Conservation (phyloP, 2,113 vertebrate species). For the Aegypius monachus region DNA sequence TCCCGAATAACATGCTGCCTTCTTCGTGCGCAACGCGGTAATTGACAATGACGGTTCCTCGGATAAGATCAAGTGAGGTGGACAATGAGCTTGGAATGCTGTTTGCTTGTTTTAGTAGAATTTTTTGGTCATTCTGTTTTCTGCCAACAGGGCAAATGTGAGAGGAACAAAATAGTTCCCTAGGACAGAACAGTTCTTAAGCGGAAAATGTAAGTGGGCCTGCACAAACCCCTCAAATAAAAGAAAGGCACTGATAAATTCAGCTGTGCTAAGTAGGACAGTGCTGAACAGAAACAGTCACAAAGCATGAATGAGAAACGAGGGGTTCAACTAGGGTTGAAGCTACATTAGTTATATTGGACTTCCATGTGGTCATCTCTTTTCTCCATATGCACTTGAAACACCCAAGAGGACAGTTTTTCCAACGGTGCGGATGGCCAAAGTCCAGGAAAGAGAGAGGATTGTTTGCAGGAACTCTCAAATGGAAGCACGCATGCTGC, state of each 20-base stretch:
- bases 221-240: not conserved
- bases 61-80: not conserved
- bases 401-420: not conserved
- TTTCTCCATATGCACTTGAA: not conserved
- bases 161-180: not conserved
- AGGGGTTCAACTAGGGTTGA: not conserved
- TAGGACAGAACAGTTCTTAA: not conserved
- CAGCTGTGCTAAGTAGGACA: not conserved
- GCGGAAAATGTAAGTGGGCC: not conserved
- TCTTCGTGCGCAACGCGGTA: not conserved
- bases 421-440: not conserved
- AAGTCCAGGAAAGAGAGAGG: not conserved
- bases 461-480: not conserved
- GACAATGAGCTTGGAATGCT: not conserved
- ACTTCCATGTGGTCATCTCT: not conserved
- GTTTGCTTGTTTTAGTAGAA: not conserved
- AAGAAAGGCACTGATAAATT: not conserved
- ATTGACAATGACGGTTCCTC: not conserved
- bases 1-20: not conserved
- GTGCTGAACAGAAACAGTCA: not conserved
- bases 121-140: not conserved
- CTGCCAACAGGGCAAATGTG: not conserved
- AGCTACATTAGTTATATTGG: fast-evolving
- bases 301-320: not conserved
- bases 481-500: not conserved